Evolutionary conservation across 2,113 vertebrate genomes (phyloP), one percentile per base, ranked within the genome.

Genomic region (Hippocampus guttulatus): DNA sequence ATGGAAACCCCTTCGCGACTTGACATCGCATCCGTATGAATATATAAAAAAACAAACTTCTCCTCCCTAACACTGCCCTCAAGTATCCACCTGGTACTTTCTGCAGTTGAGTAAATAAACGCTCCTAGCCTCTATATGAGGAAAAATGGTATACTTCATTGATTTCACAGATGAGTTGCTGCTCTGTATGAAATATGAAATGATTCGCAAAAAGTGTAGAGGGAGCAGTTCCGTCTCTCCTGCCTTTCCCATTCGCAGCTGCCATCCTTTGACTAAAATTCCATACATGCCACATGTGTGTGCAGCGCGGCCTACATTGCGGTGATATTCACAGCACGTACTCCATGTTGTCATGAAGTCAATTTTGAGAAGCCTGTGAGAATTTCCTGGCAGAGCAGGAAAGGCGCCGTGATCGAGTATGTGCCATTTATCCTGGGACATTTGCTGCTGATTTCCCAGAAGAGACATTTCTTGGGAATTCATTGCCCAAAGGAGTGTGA

Each of bases 381-480:
- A 54, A 54, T 54, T 8, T 76, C 23, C 33, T 75, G 23, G 33
- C 67, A 54, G 38, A 33, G 3, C 4, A 0, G 1, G 43, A 8
- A 30, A 10, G 0, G 64, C 10, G 38, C 25, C 52, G 67, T 78
- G 63, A 80, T 73, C 58, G 47, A 78, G 57, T 6, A 4, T 30
- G 30, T 77, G 75, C 65, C 65, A 71, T 77, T 82, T 64, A 74
- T 64, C 47, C 45, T 21, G 14, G 41, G 58, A 64, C 81, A 79
- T 80, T 69, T 68, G 70, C 57, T 66, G 73, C 64, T 69, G 69
- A 61, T 67, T 86, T 88, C 84, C 80, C 82, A 69, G 14, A 43
- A 71, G 81, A 83, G 38, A 65, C 73, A 68, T 73, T 65, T 60
- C 64, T 47, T 64, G 33, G 27, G 54, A 58, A 75, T 67, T 74